Percentiles rank a stretch among this genome's conserved stretches.
Evolutionary conservation across 2,888 invertebrate genomes (phyloP).

Genomic region (Acrobasis repandana): DNA sequence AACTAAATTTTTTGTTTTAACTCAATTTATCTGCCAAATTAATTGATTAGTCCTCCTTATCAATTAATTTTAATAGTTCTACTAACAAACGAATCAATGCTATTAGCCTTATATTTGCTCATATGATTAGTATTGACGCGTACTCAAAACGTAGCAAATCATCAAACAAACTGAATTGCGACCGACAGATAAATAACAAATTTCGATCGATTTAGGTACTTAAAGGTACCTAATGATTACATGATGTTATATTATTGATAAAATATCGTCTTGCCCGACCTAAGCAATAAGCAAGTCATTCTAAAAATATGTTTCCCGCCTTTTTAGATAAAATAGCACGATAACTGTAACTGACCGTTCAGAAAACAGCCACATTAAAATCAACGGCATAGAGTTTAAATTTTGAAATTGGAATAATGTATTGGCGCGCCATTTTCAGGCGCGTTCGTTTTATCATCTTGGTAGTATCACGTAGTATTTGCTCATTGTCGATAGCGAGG

Average conservation of each 20-base stretch:
- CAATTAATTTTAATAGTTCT: constrained; percentile 15
- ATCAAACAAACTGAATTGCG: constrained; percentile 55
- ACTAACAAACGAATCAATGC: constrained; percentile 37
- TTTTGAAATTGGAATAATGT: constrained; percentile 33
- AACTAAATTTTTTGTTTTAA: neutral
- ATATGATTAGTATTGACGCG: constrained; percentile 54
- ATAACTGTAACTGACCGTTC: neutral
- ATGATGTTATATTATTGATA: neutral
- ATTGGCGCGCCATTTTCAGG: constrained; percentile 36
- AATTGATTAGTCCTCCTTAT: constrained; percentile 14
- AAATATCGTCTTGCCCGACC: constrained; percentile 21
- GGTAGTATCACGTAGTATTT: constrained; percentile 63
- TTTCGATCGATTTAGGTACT: constrained; percentile 32
- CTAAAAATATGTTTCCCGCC: constrained; percentile 47
- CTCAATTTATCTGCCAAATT: constrained; percentile 3
- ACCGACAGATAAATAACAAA: constrained; percentile 50
- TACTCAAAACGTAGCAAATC: constrained; percentile 57
- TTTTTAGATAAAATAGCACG: constrained; percentile 39
- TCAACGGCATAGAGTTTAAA: neutral
- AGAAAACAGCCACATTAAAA: neutral
- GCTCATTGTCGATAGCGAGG: constrained; percentile 59
- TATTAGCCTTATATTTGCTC: constrained; percentile 53
- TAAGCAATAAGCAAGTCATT: constrained; percentile 38
- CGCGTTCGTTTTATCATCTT: constrained; percentile 59
- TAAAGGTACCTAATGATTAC: neutral